Base-by-base conservation (phyloP, 2,113 vertebrate species). In the Chloebia gouldiae region DNA sequence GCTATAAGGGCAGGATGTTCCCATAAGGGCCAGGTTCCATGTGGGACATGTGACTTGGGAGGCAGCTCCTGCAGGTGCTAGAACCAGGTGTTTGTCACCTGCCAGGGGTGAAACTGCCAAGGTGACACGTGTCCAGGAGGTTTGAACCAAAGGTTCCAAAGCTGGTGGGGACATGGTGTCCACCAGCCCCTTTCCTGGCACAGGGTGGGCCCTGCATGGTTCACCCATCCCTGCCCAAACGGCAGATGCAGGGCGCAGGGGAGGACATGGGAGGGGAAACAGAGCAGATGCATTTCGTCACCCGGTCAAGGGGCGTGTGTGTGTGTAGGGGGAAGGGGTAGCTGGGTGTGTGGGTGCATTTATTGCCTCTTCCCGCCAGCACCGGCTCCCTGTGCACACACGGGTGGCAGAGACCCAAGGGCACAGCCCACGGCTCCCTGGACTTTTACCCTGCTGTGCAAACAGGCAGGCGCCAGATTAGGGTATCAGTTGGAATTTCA, bases 391-490 rank as follows among this genome's bases (percentile, higher is more conserved):
- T 97, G 79, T 81, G 95, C 88, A 95, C 93, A 97, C 94, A 96
- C 3, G 45, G 79, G 80, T 88, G 65, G 88, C 85, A 94, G 85
- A 81, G 75, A 80, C 81, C 69, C 70, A 53, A 86, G 68, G 84
- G 93, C 93, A 73, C 59, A 65, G 88, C 83, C 86, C 83, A 44
- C 21, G 0, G 92, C 87, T 92, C 10, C 20, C 65, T 72, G 80
- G 96, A 96, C 95, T 96, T 97, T 92, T 95, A 95, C 94, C 96
- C 96, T 86, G 39, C 53, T 93, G 92, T 93, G 96, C 95, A 98
- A 97, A 97, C 88, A 97, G 92, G 70, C 81, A 92, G 91, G 92
- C 92, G 33, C 88, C 95, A 91, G 93, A 94, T 93, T 93, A 95
- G 83, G 90, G 81, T 84, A 92, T 96, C 93, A 83, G 84, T 87